Percentiles rank a stretch among this genome's conserved stretches.
Conservation (phyloP, 2,888 invertebrate species). For the Salticus scenicus region DNA sequence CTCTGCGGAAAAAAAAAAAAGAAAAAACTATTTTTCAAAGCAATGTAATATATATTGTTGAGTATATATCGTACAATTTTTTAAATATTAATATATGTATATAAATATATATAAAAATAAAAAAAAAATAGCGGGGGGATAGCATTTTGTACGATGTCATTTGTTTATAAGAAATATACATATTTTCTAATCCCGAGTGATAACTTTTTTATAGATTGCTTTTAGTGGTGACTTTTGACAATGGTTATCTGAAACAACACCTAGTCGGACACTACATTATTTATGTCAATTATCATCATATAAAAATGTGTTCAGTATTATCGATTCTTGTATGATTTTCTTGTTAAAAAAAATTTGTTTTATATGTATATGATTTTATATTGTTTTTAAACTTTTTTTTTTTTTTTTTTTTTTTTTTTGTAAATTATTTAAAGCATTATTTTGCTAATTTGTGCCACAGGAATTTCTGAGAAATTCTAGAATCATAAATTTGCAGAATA, state of each 20-base stretch:
- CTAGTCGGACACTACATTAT: too few relatives aligned
- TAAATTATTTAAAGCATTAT: background rate
- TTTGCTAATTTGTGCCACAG: background rate
- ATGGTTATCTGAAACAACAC: background rate
- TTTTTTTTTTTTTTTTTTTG: background rate
- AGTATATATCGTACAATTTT: conserved; percentile 68
- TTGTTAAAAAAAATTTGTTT: too few relatives aligned
- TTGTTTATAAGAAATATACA: conserved; percentile 55
- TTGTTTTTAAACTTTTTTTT: too few relatives aligned
- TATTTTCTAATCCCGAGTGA: conserved; percentile 15
- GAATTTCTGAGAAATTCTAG: background rate
- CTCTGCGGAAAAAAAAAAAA: conserved; percentile 50
- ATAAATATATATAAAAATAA: too few relatives aligned
- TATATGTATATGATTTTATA: too few relatives aligned
- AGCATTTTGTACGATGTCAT: conserved; percentile 67
- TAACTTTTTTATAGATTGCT: background rate
- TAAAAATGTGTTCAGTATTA: too few relatives aligned
- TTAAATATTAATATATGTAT: conserved; percentile 55
- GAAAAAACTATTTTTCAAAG: conserved; percentile 68
- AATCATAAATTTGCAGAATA: background rate
- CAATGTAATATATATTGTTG: conserved; percentile 66
- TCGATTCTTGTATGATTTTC: too few relatives aligned
- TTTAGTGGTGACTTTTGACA: background rate
- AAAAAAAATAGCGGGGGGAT: conserved; percentile 54
- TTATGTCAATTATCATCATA: too few relatives aligned